Evolutionary conservation across 2,797 vertebrate species (phyloP).

Genomic region (Lagorchestes hirsutus): DNA sequence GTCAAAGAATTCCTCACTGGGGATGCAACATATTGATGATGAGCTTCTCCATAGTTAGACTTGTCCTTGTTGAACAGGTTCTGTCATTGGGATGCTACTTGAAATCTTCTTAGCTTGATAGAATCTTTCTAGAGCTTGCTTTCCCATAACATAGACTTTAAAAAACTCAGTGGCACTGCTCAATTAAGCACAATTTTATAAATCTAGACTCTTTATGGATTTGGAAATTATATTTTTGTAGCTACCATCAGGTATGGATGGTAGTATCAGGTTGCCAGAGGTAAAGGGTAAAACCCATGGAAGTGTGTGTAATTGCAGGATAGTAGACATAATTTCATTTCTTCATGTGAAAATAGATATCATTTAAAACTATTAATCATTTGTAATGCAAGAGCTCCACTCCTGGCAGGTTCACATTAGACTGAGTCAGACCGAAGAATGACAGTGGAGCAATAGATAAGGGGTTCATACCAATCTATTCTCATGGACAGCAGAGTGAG

Average conservation of each 20-base stretch:
- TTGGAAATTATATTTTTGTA: not conserved
- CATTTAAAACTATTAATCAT: slow-evolving; percentile 7
- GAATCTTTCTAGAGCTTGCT: not conserved
- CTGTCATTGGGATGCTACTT: not conserved
- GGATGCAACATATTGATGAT: not conserved
- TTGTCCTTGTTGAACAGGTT: not conserved
- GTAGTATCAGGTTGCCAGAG: not conserved
- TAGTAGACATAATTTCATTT: not conserved
- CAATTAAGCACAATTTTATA: not conserved
- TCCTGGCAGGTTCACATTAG: too few species aligned
- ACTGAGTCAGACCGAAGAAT: too few species aligned
- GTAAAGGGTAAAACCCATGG: not conserved
- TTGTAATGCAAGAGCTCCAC: not conserved
- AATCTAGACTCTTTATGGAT: not conserved
- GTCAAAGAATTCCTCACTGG: not conserved
- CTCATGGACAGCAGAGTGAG: too few species aligned
- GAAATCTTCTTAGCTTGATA: not conserved
- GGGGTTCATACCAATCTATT: too few species aligned
- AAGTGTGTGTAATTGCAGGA: not conserved
- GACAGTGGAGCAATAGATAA: too few species aligned
- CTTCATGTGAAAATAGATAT: slow-evolving; percentile 34
- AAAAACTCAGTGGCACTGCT: not conserved
- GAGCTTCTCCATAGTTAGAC: not conserved
- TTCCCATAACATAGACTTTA: not conserved
- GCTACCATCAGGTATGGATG: not conserved